Conservation (phyloP, 2,888 invertebrate genomes). For the Malthinus seriepunctatus region DNA sequence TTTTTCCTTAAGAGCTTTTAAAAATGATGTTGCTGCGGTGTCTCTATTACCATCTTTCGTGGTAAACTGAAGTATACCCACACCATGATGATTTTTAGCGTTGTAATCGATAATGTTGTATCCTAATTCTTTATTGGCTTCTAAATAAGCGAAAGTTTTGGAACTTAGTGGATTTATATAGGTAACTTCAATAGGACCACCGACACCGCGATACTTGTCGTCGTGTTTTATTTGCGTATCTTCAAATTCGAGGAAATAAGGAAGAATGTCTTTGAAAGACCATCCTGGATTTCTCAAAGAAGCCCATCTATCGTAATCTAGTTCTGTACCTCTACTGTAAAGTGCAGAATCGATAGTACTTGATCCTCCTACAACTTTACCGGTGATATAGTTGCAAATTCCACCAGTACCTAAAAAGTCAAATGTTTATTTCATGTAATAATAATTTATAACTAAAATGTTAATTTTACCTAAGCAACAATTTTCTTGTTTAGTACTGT, state of each 20-base stretch:
- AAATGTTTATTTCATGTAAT: background rate
- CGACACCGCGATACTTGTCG: too few species aligned
- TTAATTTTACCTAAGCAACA: background rate
- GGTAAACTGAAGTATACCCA: conserved; percentile 68
- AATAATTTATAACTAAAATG: background rate
- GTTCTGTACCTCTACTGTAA: conserved; percentile 57
- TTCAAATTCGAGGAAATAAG: conserved; percentile 51
- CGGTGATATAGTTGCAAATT: conserved; percentile 36
- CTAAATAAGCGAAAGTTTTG: conserved; percentile 58
- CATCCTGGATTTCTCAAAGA: conserved; percentile 44
- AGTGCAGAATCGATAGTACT: conserved; percentile 56
- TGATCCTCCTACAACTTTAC: conserved; percentile 57
- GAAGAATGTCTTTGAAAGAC: conserved; percentile 63
- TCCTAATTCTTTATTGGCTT: conserved; percentile 68
- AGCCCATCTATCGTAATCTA: conserved; percentile 22
- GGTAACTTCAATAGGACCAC: background rate
- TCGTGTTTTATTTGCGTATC: conserved; percentile 1
- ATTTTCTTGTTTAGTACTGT: background rate
- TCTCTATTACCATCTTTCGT: conserved; percentile 69
- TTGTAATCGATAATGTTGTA: conserved; percentile 72
- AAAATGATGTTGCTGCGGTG: conserved; percentile 51
- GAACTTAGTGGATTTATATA: background rate
- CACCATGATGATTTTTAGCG: conserved; percentile 61
- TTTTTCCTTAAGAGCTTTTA: conserved; percentile 63
- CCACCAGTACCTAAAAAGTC: background rate